These are phyloP conservation scores for Nezara viridula DNA, from an alignment of 2,888 invertebrate genomes.

Conservation along the genomic window DNA sequence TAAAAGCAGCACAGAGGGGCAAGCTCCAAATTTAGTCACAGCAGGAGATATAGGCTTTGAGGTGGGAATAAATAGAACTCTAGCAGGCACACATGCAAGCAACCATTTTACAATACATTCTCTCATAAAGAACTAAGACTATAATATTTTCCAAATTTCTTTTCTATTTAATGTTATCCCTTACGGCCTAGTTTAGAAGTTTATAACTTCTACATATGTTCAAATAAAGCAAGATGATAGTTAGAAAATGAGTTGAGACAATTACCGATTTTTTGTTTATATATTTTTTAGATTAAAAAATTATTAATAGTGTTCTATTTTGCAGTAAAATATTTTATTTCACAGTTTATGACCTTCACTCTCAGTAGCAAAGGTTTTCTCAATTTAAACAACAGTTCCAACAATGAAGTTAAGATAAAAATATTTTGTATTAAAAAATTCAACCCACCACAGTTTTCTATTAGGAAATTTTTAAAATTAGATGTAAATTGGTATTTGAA, in stretches of 20 bases:
- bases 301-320: neutral
- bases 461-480: neutral
- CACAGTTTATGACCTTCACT: neutral
- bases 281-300: neutral
- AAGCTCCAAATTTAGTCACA: constrained; percentile 57
- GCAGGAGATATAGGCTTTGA: constrained; percentile 53
- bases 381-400: neutral
- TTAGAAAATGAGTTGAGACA: neutral
- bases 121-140: neutral
- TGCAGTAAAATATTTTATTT: neutral
- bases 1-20: constrained; percentile 41
- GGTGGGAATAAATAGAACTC: constrained; percentile 58
- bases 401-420: neutral
- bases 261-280: neutral
- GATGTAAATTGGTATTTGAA: neutral
- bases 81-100: constrained; percentile 50
- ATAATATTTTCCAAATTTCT: neutral
- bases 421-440: neutral
- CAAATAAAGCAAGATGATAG: neutral
- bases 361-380: neutral
- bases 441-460: neutral
- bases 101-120: constrained; percentile 39
- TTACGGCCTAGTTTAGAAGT: neutral
- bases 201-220: neutral
- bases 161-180: neutral